Base-by-base conservation (phyloP, 1,140 invertebrate genomes). In the Drosophila pseudoobscura region DNA sequence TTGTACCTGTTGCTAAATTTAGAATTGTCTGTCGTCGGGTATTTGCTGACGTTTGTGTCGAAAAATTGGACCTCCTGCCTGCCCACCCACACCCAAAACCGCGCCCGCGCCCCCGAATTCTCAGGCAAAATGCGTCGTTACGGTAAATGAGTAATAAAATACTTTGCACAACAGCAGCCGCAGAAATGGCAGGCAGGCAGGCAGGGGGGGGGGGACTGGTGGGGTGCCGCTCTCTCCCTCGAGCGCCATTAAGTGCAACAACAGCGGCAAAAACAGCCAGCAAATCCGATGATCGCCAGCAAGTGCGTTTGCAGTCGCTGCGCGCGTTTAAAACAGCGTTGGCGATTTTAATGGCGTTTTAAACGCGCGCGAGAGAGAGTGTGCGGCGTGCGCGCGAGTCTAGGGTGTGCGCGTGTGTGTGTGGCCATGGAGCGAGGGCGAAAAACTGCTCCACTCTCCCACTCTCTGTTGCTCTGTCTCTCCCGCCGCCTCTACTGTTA, bases 71-170 rank as follows among this genome's bases (percentile, higher is more conserved):
- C 65, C 65, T 69, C 69, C 31, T 69, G 63, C 65, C 65, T 17
- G 6, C 15, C n/a, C 8, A 20, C 46, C 46, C 20, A 59, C 44
- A 59, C 57, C 69, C 60, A 35, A 44, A 47, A 17, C 43, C 13
- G 35, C 26, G 29, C 57, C 35, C 35, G 15, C 15, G 15, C 15
- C 57, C 15, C 39, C 68, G 60, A 80, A 65, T 64, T 87, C 74
- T 74, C 24, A 61, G 50, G 72, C 72, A 79, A 88, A 88, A 88
- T 88, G 78, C 84, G 83, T 88, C 68, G 84, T 88, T 88, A 88
- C 84, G 83, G 44, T 77, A 88, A 88, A 88, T 88, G 83, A 88
- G 83, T 89, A 88, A 88, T 88, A 88, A 88, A 88, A 88, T 88
- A 88, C 83, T 77, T 83, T 83, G 78, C 72, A 80, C 77, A 85